Evolutionary conservation across 2,888 invertebrate species (phyloP).

Genomic region (Iphiclides podalirius): DNA sequence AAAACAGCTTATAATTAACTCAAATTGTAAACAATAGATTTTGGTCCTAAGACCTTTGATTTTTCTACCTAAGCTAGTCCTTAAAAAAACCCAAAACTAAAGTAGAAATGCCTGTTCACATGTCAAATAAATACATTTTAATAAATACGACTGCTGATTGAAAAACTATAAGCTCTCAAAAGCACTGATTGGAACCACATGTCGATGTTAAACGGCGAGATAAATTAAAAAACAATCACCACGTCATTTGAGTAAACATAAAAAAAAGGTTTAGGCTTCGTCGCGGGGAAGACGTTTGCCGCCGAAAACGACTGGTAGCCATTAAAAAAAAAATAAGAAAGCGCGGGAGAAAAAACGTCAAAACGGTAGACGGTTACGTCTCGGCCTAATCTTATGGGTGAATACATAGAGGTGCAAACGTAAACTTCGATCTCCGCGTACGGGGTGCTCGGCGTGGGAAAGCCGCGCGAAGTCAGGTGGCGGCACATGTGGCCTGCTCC

Average conservation of each 20-base stretch:
- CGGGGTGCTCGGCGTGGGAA: constrained; percentile 73
- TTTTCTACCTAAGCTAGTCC: not conserved
- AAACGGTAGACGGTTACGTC: constrained; percentile 37
- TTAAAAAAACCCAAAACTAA: not conserved
- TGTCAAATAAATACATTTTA: constrained; percentile 26
- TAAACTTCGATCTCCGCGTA: constrained; percentile 64
- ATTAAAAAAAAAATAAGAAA: constrained; percentile 28
- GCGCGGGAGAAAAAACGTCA: constrained; percentile 2
- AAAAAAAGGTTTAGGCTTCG: constrained; percentile 68
- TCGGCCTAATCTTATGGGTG: constrained; percentile 40
- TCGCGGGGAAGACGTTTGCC: constrained; percentile 66
- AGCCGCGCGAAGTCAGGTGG: constrained; percentile 74
- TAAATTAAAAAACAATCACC: constrained; percentile 79
- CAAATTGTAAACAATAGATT: not conserved
- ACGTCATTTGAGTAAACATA: constrained; percentile 74
- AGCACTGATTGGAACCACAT: constrained; percentile 76
- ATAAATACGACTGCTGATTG: constrained; percentile 46
- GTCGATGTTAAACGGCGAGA: constrained; percentile 68
- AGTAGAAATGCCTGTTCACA: constrained; percentile 19
- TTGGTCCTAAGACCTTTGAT: not conserved
- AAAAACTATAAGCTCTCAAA: constrained; percentile 65
- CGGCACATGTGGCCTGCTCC: constrained; percentile 72
- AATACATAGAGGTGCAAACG: constrained; percentile 46
- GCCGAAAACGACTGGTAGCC: constrained; percentile 56
- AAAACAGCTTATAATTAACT: not conserved